Percentiles rank a stretch among this genome's conserved stretches.
Evolutionary conservation across 2,888 invertebrate species (phyloP).

Genomic region (Drosophila mimetica): DNA sequence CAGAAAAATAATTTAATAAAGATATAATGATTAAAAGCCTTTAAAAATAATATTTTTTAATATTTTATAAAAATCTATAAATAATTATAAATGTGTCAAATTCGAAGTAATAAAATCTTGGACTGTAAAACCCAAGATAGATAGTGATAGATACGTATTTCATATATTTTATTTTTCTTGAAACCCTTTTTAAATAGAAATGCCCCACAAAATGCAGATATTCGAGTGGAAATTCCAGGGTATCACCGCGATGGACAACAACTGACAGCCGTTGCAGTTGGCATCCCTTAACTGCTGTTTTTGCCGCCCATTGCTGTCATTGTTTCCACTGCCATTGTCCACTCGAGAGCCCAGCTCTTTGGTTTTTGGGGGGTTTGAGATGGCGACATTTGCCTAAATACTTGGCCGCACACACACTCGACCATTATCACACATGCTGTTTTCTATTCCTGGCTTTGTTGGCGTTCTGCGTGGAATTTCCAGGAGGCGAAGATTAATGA

Average conservation of each 20-base stretch:
- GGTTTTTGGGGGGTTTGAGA: conserved; percentile 23
- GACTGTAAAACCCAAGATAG: too few species aligned
- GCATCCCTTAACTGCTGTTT: conserved; percentile 2
- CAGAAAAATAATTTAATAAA: too few species aligned
- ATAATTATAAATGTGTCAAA: too few species aligned
- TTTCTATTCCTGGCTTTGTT: conserved; percentile 26
- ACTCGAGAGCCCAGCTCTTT: too few species aligned
- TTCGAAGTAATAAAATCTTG: too few species aligned
- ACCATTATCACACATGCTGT: conserved; percentile 44
- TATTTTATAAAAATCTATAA: too few species aligned
- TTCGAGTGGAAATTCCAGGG: not conserved
- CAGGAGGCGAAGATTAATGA: conserved; percentile 64
- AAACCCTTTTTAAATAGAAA: too few species aligned
- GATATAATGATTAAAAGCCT: too few species aligned
- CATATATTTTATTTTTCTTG: too few species aligned
- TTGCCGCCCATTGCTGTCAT: conserved; percentile 21
- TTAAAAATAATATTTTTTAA: too few species aligned
- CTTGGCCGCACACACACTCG: conserved; percentile 25
- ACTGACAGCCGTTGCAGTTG: conserved; percentile 7
- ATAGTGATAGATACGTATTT: too few species aligned
- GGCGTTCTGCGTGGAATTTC: conserved; percentile 50
- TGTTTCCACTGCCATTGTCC: conserved; percentile 29
- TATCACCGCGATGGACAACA: conserved; percentile 2
- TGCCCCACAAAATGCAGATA: not conserved
- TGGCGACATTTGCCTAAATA: conserved; percentile 63